These are phyloP conservation scores for Masnerella sp. DNA, from an alignment of 2,888 invertebrate genomes.

Conservation along the genomic window DNA sequence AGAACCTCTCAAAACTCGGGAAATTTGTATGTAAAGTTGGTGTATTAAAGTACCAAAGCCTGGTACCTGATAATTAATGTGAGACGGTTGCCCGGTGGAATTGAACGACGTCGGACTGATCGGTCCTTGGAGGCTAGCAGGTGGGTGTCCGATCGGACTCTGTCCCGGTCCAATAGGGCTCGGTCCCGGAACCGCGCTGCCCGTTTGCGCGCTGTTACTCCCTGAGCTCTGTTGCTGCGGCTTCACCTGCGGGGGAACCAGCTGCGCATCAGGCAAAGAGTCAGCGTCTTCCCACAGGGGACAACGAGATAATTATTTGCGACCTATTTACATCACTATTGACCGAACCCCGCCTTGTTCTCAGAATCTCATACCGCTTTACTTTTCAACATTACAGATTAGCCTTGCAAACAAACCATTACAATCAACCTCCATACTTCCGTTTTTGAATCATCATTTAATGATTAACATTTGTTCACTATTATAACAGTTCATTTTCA, in stretches of 20 bases:
- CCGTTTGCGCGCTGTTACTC: constrained; percentile 76
- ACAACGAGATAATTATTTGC: constrained; percentile 69
- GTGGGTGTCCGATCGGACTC: constrained; percentile 80
- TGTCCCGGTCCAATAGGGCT: constrained; percentile 76
- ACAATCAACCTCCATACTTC: too few species aligned
- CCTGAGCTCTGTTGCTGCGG: constrained; percentile 86
- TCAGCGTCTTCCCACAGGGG: constrained; percentile 77
- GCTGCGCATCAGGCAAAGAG: constrained; percentile 79
- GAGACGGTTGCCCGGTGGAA: constrained; percentile 79
- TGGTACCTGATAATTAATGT: constrained; percentile 85
- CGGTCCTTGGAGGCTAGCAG: constrained; percentile 81
- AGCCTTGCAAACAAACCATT: too few species aligned
- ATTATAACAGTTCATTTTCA: too few species aligned
- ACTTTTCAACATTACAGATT: too few species aligned
- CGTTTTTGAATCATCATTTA: too few species aligned
- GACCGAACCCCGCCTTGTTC: too few species aligned
- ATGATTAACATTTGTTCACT: too few species aligned
- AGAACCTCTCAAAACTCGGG: too few species aligned
- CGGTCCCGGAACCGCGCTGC: constrained; percentile 76
- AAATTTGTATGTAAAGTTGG: too few species aligned
- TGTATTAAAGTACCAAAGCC: constrained; percentile 60
- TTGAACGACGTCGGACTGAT: constrained; percentile 79
- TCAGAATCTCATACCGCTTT: too few species aligned
- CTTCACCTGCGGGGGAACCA: constrained; percentile 83
- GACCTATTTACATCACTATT: constrained; percentile 71